Base-by-base conservation (phyloP, 2,797 vertebrate genomes). In the Mormyrops attenuatus region DNA sequence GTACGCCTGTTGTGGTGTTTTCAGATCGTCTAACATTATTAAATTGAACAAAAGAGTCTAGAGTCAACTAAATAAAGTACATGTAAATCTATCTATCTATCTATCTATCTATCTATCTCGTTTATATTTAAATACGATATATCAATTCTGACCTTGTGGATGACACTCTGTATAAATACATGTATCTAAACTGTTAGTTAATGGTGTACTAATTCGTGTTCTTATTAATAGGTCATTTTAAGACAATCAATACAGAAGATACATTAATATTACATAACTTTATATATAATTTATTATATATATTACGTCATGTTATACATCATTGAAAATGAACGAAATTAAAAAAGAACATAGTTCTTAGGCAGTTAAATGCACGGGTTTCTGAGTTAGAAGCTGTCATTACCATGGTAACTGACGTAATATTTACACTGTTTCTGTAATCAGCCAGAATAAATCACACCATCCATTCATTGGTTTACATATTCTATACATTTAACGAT, bases 401-500 rank as follows among this genome's bases (percentile, higher is more conserved):
- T 85, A 85, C 22, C 49, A 85, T 85, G 84, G 84, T 85, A 26
- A 85, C 84, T 22, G 17, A 85, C 11, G 22, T 85, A 50, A 52
- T 85, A 30, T 52, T 85, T 26, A 26, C 13, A 30, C 22, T 86
- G 47, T 86, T 86, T 86, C 84, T 53, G 47, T 86, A 86, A 86
- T 53, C 11, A 52, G 84, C 47, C 49, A 52, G 50, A 86, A 86
- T 5, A 86, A 3, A 86, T 86, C 49, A 52, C 38, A 80, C 38
- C 41, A 41, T 80, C 41, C 0, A 80, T 80, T 80, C 17, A 80
- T n/a, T 44, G 38, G 73, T 80, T 80, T 80, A 80, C 5, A 41
- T 80, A 80, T 80, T 80, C 73, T 80, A 38, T 73, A 38, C 66
- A 73, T 69, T 69, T 34, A 34, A 69, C 26, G 7, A 69, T 69